Evolutionary conservation across 2,797 vertebrate genomes (phyloP).

Genomic region (Chanos chanos): DNA sequence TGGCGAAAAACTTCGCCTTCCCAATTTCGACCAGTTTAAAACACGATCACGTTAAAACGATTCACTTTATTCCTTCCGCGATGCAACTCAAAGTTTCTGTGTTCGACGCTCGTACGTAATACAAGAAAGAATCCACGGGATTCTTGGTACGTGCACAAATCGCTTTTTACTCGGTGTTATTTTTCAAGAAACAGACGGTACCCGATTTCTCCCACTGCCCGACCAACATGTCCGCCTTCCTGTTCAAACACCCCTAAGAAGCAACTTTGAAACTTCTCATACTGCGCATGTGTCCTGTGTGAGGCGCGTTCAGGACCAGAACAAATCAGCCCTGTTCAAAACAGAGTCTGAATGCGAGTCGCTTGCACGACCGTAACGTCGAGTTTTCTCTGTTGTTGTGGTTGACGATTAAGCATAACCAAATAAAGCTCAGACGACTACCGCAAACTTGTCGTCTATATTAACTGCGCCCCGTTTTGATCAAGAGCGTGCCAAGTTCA

Average conservation of each 20-base stretch:
- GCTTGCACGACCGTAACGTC: too few species aligned
- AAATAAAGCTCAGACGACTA: too few species aligned
- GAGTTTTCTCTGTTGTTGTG: too few species aligned
- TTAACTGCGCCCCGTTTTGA: too few species aligned
- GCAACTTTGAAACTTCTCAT: conserved; percentile 66
- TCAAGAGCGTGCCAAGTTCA: too few species aligned
- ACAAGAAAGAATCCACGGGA: conserved; percentile 3
- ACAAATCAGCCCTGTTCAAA: too few species aligned
- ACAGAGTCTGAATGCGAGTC: too few species aligned
- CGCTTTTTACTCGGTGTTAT: conserved; percentile 39
- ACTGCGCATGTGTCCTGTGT: conserved; percentile 67
- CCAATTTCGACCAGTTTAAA: conserved; percentile 66
- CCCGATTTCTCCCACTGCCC: conserved; percentile 69
- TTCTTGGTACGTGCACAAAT: neutral
- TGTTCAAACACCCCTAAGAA: conserved; percentile 82
- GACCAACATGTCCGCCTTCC: conserved; percentile 95
- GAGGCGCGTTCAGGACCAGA: conserved; percentile 36
- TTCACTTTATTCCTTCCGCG: conserved; percentile 42
- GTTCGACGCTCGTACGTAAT: conserved; percentile 17
- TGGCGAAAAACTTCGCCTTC: conserved; percentile 75
- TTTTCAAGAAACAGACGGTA: conserved; percentile 58
- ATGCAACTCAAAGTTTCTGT: conserved; percentile 39
- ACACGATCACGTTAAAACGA: conserved; percentile 53
- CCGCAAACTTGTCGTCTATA: too few species aligned
- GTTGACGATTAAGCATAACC: too few species aligned